Evolutionary conservation across 1,140 invertebrate genomes (phyloP).

Genomic region (Plectrocnemia conspersa): DNA sequence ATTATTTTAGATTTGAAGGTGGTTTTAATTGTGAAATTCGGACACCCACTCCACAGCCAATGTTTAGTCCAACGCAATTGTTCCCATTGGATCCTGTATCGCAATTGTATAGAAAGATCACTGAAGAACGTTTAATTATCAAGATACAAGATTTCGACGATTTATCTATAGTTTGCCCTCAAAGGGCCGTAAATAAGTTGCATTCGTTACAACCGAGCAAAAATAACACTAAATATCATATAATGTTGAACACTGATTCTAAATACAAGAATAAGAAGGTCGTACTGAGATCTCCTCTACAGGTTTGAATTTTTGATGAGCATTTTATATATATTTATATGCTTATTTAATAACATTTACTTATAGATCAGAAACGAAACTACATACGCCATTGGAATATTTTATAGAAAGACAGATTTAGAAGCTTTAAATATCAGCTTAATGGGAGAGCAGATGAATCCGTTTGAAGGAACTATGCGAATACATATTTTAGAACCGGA

Average conservation of each 20-base stretch:
- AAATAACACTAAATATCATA: slow-evolving; percentile 63
- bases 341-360: slow-evolving; percentile 12
- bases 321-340: slow-evolving; percentile 3
- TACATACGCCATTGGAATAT: slow-evolving; percentile 66
- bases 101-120: slow-evolving; percentile 38
- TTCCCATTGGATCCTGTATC: slow-evolving; percentile 38
- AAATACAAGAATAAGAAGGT: slow-evolving; percentile 60
- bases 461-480: slow-evolving; percentile 70
- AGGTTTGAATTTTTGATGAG: slow-evolving; percentile 49
- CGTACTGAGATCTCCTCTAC: slow-evolving; percentile 67
- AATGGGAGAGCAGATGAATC: slow-evolving; percentile 66
- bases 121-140: slow-evolving; percentile 58
- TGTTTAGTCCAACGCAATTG: slow-evolving; percentile 29
- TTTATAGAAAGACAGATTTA: slow-evolving; percentile 66
- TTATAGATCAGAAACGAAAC: slow-evolving; percentile 72
- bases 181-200: slow-evolving; percentile 63
- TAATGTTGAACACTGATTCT: slow-evolving; percentile 60
- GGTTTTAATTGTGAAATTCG: slow-evolving; percentile 40
- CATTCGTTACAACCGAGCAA: slow-evolving; percentile 63
- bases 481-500: slow-evolving; percentile 69
- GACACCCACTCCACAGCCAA: slow-evolving; percentile 34
- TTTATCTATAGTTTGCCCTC: slow-evolving; percentile 65
- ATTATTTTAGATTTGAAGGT: slow-evolving; percentile 42
- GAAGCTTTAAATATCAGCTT: slow-evolving; percentile 58
- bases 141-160: slow-evolving; percentile 63